Evolutionary conservation across 1,140 invertebrate genomes (phyloP).

Genomic region (Drosophila tristis): DNA sequence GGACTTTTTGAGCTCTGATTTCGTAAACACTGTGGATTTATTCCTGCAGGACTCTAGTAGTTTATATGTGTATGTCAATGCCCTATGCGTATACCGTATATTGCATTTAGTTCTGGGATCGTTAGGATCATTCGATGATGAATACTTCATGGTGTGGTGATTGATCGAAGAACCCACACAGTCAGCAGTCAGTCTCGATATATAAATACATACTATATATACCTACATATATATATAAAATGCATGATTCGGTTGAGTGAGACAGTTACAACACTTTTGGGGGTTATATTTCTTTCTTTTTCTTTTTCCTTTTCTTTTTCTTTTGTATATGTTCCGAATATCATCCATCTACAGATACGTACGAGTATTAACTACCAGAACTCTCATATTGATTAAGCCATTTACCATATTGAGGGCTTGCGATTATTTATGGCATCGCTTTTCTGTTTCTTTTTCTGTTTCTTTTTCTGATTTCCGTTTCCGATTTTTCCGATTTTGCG

Average conservation of each 20-base stretch:
- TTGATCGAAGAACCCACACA: constrained; percentile 13
- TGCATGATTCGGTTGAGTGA: background rate
- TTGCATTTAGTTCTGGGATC: background rate
- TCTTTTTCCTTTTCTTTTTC: background rate
- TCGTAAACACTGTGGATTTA: too few relatives aligned
- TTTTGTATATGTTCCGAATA: constrained; percentile 2
- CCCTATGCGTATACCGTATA: constrained; percentile 5
- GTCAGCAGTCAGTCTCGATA: constrained; percentile 29
- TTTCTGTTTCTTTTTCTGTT: constrained; percentile 4
- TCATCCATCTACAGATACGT: constrained; percentile 21
- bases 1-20: too few relatives aligned
- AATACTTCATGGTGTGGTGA: constrained; percentile 13
- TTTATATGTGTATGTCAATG: too few relatives aligned
- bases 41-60: too few relatives aligned
- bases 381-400: constrained; percentile 5
- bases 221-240: constrained; percentile 12
- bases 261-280: too few relatives aligned
- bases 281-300: background rate
- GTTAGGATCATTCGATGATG: background rate
- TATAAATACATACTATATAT: constrained; percentile 13
- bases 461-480: background rate
- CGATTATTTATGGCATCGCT: constrained; percentile 23
- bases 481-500: background rate
- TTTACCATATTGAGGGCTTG: constrained; percentile 15
- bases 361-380: constrained; percentile 15